phyloP scores from a whole-genome alignment of 2,888 invertebrate genomes.

The Erebia ligea region DNA sequence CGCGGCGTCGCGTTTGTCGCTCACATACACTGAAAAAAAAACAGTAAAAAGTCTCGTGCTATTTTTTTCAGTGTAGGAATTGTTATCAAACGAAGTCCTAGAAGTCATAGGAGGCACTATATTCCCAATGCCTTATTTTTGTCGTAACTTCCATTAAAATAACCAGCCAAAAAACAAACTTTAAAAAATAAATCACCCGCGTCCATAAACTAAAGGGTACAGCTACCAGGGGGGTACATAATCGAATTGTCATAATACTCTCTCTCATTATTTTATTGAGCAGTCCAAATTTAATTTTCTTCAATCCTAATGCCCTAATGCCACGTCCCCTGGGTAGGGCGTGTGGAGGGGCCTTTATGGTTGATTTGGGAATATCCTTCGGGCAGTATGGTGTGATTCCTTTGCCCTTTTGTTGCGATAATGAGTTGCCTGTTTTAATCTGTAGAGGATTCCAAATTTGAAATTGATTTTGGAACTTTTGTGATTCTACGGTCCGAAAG shows the following conservation, averaged over 20 bases:
- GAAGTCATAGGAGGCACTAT: neutral
- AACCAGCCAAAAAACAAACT: slow-evolving; percentile 29
- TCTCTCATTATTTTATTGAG: slow-evolving; percentile 70
- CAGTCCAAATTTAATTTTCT: slow-evolving; percentile 66
- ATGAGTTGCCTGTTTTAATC: slow-evolving; percentile 31
- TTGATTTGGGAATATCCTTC: slow-evolving; percentile 56
- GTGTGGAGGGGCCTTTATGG: slow-evolving; percentile 52
- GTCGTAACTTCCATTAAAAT: no score
- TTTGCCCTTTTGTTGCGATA: slow-evolving; percentile 30
- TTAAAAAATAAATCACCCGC: slow-evolving; percentile 32
- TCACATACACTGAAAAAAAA: no score
- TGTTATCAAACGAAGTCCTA: no score
- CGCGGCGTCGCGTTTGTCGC: no score
- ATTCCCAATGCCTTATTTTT: no score
- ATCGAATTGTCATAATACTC: slow-evolving; percentile 69
- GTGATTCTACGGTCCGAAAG: neutral
- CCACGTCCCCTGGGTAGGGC: slow-evolving; percentile 55
- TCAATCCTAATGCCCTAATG: slow-evolving; percentile 63
- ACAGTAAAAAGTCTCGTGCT: no score
- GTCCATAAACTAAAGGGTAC: slow-evolving; percentile 48
- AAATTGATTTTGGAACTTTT: slow-evolving; percentile 19
- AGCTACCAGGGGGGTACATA: slow-evolving; percentile 48
- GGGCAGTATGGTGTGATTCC: slow-evolving; percentile 60
- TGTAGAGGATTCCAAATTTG: slow-evolving; percentile 23
- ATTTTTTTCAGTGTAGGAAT: no score